Evolutionary conservation across 23 tunicate species (phyloP).

Genomic region (Trididemnum clinides): DNA sequence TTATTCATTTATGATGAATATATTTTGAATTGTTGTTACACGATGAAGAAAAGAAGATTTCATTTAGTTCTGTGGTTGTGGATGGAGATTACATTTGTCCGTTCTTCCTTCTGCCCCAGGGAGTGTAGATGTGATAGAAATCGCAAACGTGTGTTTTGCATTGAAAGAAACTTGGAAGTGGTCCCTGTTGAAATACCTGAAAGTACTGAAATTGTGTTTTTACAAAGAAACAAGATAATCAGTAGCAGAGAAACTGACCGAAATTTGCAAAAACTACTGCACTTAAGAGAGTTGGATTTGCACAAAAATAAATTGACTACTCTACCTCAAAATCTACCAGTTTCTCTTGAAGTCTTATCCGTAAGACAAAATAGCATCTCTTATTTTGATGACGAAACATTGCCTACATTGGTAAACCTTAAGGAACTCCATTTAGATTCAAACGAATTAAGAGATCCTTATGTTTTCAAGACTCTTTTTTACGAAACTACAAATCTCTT

Average conservation of each 20-base stretch:
- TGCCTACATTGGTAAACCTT: slow-evolving; percentile 17
- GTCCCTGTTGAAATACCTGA: slow-evolving; percentile 73
- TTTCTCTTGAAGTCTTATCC: background rate
- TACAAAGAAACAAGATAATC: slow-evolving; percentile 61
- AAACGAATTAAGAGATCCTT: slow-evolving; percentile 64
- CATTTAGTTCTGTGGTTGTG: too few species aligned
- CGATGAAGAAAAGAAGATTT: too few species aligned
- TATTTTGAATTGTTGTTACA: too few species aligned
- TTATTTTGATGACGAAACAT: slow-evolving; percentile 11
- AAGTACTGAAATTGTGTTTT: slow-evolving; percentile 30
- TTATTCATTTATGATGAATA: too few species aligned
- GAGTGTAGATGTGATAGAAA: slow-evolving; percentile 58
- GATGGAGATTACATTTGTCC: too few species aligned
- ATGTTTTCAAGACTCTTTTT: slow-evolving; percentile 29
- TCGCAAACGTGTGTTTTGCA: slow-evolving; percentile 65
- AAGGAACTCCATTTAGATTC: slow-evolving; percentile 46
- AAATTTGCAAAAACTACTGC: background rate
- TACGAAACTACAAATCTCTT: background rate
- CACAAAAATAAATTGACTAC: slow-evolving; percentile 37
- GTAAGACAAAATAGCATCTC: slow-evolving; percentile 42
- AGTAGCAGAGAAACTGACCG: slow-evolving; percentile 58
- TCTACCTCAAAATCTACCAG: slow-evolving; percentile 53
- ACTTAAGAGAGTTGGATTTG: slow-evolving; percentile 27
- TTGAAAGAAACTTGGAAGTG: slow-evolving; percentile 22
- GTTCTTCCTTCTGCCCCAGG: slow-evolving; percentile 70